Percentiles rank a stretch among this genome's conserved stretches.
Conservation (phyloP, 2,113 vertebrate species). For the Triplophysa dalaica region DNA sequence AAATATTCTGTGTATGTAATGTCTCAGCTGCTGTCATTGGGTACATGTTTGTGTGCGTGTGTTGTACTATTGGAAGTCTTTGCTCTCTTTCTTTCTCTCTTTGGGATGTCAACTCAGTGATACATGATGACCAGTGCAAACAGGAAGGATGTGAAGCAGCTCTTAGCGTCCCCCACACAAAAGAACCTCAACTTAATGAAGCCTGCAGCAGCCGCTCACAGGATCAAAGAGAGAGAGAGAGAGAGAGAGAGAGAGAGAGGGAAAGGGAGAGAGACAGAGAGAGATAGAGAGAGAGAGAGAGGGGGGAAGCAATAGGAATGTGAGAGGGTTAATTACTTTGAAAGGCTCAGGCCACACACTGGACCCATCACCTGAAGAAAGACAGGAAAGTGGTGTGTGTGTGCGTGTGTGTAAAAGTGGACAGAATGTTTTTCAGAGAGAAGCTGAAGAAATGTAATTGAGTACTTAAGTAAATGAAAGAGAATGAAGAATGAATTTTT, state of each 20-base stretch:
- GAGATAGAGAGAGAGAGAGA: constrained; percentile 62
- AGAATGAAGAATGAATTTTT: constrained; percentile 58
- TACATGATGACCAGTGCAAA: constrained; percentile 67
- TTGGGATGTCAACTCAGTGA: constrained; percentile 54
- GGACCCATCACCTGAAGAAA: constrained; percentile 42
- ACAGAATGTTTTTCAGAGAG: constrained; percentile 38
- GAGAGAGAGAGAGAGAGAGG: constrained; percentile 61
- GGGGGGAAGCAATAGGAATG: constrained; percentile 47
- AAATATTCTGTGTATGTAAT: neutral
- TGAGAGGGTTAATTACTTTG: constrained; percentile 46
- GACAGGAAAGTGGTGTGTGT: constrained; percentile 29
- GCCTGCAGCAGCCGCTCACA: constrained; percentile 41
- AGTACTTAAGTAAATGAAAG: constrained; percentile 42
- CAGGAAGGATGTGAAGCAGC: constrained; percentile 70
- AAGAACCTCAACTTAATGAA: constrained; percentile 50
- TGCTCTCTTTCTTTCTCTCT: constrained; percentile 56
- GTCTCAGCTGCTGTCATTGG: neutral
- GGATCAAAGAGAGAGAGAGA: constrained; percentile 58
- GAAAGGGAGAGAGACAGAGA: constrained; percentile 55
- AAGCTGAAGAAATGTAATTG: constrained; percentile 37
- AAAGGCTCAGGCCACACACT: constrained; percentile 42
- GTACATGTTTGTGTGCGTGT: constrained; percentile 48
- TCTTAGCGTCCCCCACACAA: constrained; percentile 42
- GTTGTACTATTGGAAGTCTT: constrained; percentile 66
- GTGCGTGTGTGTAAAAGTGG: constrained; percentile 17